phyloP scores from a whole-genome alignment of 2,797 vertebrate species.

The Sciurus vulgaris region DNA sequence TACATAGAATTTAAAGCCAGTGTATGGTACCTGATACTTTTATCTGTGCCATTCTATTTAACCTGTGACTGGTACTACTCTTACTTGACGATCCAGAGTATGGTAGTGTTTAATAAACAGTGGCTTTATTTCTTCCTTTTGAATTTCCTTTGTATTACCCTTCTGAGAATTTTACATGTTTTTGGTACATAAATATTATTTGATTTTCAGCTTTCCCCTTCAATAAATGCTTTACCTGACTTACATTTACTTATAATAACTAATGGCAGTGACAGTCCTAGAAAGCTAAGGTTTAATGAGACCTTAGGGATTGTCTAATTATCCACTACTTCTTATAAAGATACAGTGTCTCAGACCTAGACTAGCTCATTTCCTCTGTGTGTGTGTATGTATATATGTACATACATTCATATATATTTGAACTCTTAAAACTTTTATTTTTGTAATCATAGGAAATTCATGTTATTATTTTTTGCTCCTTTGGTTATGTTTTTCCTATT shows the following conservation, averaged over 20 bases:
- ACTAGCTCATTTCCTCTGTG: background rate
- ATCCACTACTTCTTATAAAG: constrained; percentile 36
- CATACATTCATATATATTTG: background rate
- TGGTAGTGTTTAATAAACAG: background rate
- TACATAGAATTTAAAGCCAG: background rate
- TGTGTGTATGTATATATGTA: background rate
- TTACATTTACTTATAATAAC: constrained; percentile 33
- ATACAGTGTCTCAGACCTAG: constrained; percentile 28
- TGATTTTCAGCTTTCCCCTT: constrained; percentile 17
- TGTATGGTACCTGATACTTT: background rate
- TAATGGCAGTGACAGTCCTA: background rate
- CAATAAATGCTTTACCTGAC: constrained; percentile 39
- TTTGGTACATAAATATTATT: background rate
- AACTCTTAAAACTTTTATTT: constrained; percentile 1
- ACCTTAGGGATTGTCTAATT: constrained; percentile 68
- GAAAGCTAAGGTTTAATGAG: constrained; percentile 48
- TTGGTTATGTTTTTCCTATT: constrained; percentile 49
- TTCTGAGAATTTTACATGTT: constrained; percentile 29
- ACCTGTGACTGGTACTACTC: background rate
- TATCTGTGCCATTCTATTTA: background rate
- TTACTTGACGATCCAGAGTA: background rate
- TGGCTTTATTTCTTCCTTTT: constrained; percentile 41
- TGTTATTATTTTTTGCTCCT: background rate
- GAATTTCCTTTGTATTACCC: background rate
- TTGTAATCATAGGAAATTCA: background rate